Base-by-base conservation (phyloP, 2,113 vertebrate species). In the Globicephala melas region DNA sequence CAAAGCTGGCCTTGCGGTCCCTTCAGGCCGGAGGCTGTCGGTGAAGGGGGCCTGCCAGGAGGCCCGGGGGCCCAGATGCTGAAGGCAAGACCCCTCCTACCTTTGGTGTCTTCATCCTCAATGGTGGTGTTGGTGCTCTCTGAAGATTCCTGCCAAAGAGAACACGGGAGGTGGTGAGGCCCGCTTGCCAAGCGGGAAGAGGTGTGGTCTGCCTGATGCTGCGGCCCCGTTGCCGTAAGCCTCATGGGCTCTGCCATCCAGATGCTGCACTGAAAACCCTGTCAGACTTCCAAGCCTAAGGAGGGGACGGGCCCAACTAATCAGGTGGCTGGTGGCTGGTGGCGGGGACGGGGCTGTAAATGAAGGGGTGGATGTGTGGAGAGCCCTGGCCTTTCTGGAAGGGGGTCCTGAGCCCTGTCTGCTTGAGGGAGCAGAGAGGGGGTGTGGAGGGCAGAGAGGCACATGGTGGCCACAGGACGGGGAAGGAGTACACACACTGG, bases 61-160 rank as follows among this genome's bases (percentile, higher is more conserved):
- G 33, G n/a, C 77, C 84, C 0, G 28, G 2, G 28, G 38, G 44
- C 50, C 82, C 82, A 13, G 60, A n/a, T 0, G 1, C 81, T 1
- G 33, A 14, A 94, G 83, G 55, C 93, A 25, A 92, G 79, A 60
- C 53, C 73, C 53, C 50, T 0, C 96, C 26, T 98, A 99, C 99
- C 99, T 99, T 99, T 99, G 96, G 99, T 99, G 95, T 99, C 99
- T 98, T 99, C 99, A 0, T 99, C 99, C 98, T 99, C 99, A 0
- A 99, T 99, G 94, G 99, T 99, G 92, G 99, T 99, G 97, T 99
- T 99, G 88, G 99, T 99, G 98, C 99, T 99, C 98, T 99, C 99
- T 1, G 99, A 99, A 0, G 99, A 99, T 98, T 99, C 99, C 99
- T 99, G 98, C 74, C 98, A 98, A 98, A 98, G 98, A 98, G 99